Evolutionary conservation across 2,113 vertebrate genomes (phyloP), one percentile per base, ranked within the genome.

Genomic region (Equus quagga): DNA sequence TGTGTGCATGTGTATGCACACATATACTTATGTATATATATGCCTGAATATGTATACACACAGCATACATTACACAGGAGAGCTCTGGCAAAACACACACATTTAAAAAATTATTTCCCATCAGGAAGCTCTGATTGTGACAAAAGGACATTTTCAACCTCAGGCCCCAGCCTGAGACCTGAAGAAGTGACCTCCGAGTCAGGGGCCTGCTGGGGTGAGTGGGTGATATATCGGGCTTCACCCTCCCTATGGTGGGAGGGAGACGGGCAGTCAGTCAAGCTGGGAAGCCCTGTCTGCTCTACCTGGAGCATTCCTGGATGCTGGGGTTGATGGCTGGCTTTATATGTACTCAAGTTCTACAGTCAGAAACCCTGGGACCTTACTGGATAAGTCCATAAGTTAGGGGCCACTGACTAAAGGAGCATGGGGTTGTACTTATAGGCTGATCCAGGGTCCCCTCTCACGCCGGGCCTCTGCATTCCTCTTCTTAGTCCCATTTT

Each of bases 271-370:
- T 70, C 23, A 31, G 26, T 1, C 58, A 51, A 28, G 31, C 80
- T 72, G 54, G 15, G 73, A 28, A 78, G 73, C 64, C 23, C 73
- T 6, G 0, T 26, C 44, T 7, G 4, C n/a, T 72, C 62, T 12
- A 5, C 49, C 60, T 2, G 23, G 51, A 46, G 49, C 5, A 3
- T n/a, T 33, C 0, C 41, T 75, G 0, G 0, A 65, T 78, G 18
- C 0, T 31, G 0, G 12, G 33, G 83, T 36, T 60, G 31, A 44
- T 24, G 31, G 18, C 60, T 60, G 23, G 12, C 36, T 56, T 92
- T 19, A 3, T 0, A 0, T 6, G 13, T 46, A 24, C 24, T 17
- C 12, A 24, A 54, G 56, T 75, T 75, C 26, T 21, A 3, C 56
- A 51, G 14, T 73, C 64, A 18, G 4, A 79, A 95, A 65, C 31